Percentiles rank a stretch among this genome's conserved stretches.
Conservation (phyloP, 35 echinoderm and acorn worm species). For the Stichopus chloronotus region DNA sequence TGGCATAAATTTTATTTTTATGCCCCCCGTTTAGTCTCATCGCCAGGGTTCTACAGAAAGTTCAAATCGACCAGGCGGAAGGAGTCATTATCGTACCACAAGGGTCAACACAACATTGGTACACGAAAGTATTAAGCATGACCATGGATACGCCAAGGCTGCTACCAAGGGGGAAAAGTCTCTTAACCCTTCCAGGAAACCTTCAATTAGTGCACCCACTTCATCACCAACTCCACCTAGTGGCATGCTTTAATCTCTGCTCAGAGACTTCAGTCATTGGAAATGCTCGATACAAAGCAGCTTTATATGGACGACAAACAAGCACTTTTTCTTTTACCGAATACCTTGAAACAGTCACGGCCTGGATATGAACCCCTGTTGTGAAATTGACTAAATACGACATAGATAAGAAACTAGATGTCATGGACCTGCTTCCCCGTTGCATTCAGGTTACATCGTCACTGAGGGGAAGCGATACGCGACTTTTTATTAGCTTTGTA, state of each 20-base stretch:
- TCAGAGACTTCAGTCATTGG: constrained; percentile 2
- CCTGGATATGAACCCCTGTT: neutral
- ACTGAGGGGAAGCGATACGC: neutral
- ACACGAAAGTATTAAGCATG: constrained; percentile 60
- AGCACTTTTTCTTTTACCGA: constrained; percentile 2
- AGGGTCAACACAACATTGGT: constrained; percentile 76
- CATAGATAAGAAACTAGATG: too few relatives aligned
- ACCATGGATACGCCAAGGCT: constrained; percentile 39
- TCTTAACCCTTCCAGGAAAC: neutral
- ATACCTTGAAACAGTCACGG: constrained; percentile 30
- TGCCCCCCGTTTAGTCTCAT: constrained; percentile 72
- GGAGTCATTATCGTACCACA: constrained; percentile 64
- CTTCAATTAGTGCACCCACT: neutral
- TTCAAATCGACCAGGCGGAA: constrained; percentile 26
- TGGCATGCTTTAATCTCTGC: constrained; percentile 41
- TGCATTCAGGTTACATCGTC: too few relatives aligned
- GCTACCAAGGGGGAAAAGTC: neutral
- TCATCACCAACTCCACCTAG: neutral
- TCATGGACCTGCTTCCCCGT: too few relatives aligned
- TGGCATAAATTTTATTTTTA: constrained; percentile 74
- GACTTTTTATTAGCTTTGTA: constrained; percentile 1
- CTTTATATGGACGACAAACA: neutral
- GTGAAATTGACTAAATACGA: constrained; percentile 13
- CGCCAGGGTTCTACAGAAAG: constrained; percentile 69
- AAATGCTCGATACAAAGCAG: neutral